A percentile compares a stretch with the other conserved stretches of the same genome.
Conservation (phyloP, 2,113 vertebrate species). For the Pandion haliaetus region DNA sequence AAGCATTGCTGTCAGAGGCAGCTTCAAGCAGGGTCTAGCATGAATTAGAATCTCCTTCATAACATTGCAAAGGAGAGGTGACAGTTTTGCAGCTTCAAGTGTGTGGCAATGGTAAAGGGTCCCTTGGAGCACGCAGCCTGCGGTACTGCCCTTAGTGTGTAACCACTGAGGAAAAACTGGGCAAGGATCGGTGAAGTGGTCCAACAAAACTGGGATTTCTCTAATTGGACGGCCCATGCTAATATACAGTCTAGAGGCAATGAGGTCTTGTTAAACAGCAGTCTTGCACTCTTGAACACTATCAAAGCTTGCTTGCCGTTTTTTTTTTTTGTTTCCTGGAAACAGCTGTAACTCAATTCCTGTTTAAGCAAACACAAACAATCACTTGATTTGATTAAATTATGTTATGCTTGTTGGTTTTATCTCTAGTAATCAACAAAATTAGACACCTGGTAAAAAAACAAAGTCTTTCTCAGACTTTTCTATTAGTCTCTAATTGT, state of each 20-base stretch:
- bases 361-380: constrained; percentile 51
- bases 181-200: not conserved
- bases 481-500: constrained; percentile 31
- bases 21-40: not conserved
- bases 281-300: not conserved
- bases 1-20: not conserved
- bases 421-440: constrained; percentile 49
- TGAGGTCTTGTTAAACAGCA: not conserved
- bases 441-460: constrained; percentile 43
- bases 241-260: not conserved
- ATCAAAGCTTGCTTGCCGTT: not conserved
- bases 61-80: not conserved
- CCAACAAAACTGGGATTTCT: not conserved
- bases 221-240: not conserved
- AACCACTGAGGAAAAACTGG: not conserved
- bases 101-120: not conserved
- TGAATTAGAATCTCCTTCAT: not conserved
- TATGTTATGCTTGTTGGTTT: constrained; percentile 47
- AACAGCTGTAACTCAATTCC: constrained; percentile 47
- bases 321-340: not conserved
- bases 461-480: not conserved
- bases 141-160: not conserved
- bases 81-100: not conserved
- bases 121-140: not conserved
- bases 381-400: constrained; percentile 60